A percentile compares a stretch with the other conserved stretches of the same genome.
Evolutionary conservation across 2,113 vertebrate species (phyloP).

Genomic region (Canis aureus): DNA sequence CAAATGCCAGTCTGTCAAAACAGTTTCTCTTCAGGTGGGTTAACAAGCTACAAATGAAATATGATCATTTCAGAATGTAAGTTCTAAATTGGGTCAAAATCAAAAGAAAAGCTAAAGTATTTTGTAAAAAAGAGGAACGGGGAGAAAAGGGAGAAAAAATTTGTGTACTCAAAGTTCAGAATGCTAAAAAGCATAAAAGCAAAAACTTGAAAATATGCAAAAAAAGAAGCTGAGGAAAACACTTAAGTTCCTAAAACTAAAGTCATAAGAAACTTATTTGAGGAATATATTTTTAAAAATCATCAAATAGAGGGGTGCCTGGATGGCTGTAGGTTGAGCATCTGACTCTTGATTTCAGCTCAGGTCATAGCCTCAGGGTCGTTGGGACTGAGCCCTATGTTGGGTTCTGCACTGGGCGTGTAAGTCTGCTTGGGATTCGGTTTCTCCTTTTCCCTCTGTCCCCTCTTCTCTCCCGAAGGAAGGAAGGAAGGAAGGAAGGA

Average conservation of each 20-base stretch:
- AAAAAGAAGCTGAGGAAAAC: background rate
- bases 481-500: too few species aligned
- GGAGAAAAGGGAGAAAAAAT: background rate
- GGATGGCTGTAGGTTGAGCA: background rate
- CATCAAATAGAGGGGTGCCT: background rate
- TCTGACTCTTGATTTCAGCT: background rate
- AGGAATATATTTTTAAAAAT: constrained; percentile 46
- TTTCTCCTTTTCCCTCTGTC: background rate
- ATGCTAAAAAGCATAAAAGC: background rate
- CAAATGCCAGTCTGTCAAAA: background rate
- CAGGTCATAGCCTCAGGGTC: background rate
- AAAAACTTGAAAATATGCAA: background rate
- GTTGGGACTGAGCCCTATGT: too few species aligned
- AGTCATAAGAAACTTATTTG: background rate
- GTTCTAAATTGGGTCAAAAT: background rate
- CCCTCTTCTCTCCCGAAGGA: background rate
- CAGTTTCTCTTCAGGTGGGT: background rate
- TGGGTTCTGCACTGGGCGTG: background rate
- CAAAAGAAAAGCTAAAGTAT: background rate
- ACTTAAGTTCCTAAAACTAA: background rate
- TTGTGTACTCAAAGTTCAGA: constrained; percentile 11
- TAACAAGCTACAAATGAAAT: background rate
- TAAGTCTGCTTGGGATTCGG: too few species aligned
- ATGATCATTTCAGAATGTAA: background rate
- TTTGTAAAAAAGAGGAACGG: background rate